These are phyloP conservation scores for Plecotus auritus DNA, from an alignment of 2,113 vertebrate species.

Conservation along the genomic window DNA sequence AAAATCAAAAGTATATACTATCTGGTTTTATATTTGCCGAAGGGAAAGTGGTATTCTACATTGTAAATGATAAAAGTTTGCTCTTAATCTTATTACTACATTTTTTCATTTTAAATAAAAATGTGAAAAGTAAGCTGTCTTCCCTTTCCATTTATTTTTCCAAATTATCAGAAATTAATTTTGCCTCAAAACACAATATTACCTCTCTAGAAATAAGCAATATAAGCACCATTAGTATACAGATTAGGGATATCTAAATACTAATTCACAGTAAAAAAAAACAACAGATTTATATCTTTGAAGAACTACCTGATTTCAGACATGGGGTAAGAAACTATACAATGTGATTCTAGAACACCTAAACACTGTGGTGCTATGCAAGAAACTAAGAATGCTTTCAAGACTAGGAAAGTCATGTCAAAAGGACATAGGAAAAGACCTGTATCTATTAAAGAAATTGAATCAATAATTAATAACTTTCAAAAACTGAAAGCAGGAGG, in stretches of 20 bases:
- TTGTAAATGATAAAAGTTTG: neutral
- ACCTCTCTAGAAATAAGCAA: neutral
- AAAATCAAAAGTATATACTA: neutral
- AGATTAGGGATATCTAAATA: neutral
- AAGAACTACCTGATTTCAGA: neutral
- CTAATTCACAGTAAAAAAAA: neutral
- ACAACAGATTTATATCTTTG: neutral
- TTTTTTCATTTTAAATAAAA: neutral
- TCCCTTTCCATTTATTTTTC: neutral
- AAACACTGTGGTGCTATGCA: neutral
- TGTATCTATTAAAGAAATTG: neutral
- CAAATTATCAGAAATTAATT: neutral
- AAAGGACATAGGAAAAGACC: neutral
- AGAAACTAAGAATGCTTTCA: neutral
- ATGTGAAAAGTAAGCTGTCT: neutral
- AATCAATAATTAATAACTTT: neutral
- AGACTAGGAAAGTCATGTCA: neutral
- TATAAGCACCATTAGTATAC: neutral
- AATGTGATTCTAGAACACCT: neutral
- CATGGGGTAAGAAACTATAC: neutral
- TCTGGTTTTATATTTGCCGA: neutral
- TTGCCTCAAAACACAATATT: neutral
- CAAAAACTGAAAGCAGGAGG: neutral
- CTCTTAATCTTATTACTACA: neutral
- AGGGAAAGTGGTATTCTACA: neutral